phyloP scores from a whole-genome alignment of 2,888 invertebrate genomes.

The Agrochola lota region DNA sequence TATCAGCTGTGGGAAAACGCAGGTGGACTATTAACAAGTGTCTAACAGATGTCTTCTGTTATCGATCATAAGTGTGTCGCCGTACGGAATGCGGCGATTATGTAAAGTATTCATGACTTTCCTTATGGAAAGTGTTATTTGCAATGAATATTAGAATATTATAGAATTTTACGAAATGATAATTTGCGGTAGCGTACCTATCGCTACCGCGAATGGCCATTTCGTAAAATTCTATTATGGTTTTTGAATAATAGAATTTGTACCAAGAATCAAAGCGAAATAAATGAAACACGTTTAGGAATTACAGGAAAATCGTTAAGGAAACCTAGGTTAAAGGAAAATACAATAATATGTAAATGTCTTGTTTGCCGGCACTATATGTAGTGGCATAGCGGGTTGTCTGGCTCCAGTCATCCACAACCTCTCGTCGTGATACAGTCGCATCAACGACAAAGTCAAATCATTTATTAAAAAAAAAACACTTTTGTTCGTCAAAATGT shows the following conservation, averaged over 20 bases:
- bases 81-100: neutral
- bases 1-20: slow-evolving; percentile 21
- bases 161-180: no score
- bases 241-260: neutral
- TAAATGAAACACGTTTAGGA: neutral
- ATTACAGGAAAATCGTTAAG: neutral
- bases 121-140: neutral
- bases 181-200: no score
- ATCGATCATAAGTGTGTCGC: slow-evolving; percentile 26
- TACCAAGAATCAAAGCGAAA: neutral
- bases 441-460: neutral
- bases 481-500: slow-evolving; percentile 7
- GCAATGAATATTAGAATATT: no score
- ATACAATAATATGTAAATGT: neutral
- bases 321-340: neutral
- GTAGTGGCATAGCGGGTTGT: neutral
- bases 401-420: slow-evolving; percentile 13
- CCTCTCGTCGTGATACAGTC: neutral
- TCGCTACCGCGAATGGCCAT: no score
- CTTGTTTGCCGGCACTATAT: slow-evolving; percentile 6
- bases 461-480: neutral
- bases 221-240: neutral
- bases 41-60: slow-evolving; percentile 13
- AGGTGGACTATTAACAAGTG: slow-evolving; percentile 26
- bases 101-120: neutral